phyloP scores from a whole-genome alignment of 2,888 invertebrate genomes.

The Amblyteles armatorius region DNA sequence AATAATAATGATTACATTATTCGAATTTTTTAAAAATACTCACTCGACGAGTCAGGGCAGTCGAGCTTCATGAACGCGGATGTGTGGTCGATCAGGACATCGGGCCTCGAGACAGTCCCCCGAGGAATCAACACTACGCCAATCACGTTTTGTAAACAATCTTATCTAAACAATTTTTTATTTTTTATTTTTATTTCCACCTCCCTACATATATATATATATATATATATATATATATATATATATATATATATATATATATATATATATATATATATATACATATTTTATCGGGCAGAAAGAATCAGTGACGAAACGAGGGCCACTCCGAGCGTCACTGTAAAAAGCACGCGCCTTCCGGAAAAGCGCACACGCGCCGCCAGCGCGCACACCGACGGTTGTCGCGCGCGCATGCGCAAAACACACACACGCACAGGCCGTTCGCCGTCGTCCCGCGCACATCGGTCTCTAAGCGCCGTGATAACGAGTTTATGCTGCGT shows the following conservation, averaged over 20 bases:
- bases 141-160: constrained; percentile 7
- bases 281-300: not conserved
- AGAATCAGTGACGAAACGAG: constrained; percentile 5
- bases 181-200: not conserved
- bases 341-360: constrained; percentile 33
- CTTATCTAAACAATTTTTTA: constrained; percentile 4
- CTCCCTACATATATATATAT: too few relatives aligned
- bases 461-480: not conserved
- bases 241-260: too few relatives aligned
- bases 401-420: constrained; percentile 72
- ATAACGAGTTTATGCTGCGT: constrained; percentile 40
- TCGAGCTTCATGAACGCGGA: constrained; percentile 82
- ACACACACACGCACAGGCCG: constrained; percentile 70
- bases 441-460: not conserved
- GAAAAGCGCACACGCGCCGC: constrained; percentile 43
- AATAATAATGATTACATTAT: not conserved
- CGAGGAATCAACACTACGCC: constrained; percentile 47
- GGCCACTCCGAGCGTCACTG: constrained; percentile 33
- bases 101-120: constrained; percentile 69
- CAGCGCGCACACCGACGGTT: constrained; percentile 45
- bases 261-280: too few relatives aligned
- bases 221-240: too few relatives aligned
- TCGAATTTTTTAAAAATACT: constrained; percentile 71
- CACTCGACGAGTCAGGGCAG: constrained; percentile 83
- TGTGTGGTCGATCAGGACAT: constrained; percentile 77